Evolutionary conservation across 2,888 invertebrate genomes (phyloP), one percentile per base, ranked within the genome.

Genomic region (Ephialtes manifestator): DNA sequence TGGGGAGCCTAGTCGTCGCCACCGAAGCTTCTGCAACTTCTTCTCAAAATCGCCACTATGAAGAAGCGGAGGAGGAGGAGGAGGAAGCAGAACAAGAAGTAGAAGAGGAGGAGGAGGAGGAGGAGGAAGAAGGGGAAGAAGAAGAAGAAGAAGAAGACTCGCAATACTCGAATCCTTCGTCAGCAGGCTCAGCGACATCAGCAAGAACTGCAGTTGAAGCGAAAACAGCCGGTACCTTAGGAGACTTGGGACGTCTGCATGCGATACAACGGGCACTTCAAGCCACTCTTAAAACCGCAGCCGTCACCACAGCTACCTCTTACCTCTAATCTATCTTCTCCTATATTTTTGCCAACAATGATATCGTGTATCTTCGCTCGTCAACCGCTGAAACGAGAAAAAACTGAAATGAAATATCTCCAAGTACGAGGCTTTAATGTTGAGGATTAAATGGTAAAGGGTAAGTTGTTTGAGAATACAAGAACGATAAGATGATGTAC

Each of bases 211-310:
- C 74, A 83, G 79, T 78, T 65, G 84, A 81, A 72, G 46, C 81
- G 53, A 70, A 75, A 75, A 60, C 67, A 31, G 55, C 58, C 51
- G 75, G 55, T 67, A 80, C 89, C 76, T 88, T 89, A 67, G 91
- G 89, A 87, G 88, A 89, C 85, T 87, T 91, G 75, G 88, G 89
- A 87, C 89, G 89, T 81, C 85, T 91, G 72, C 90, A 89, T 78
- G 89, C 89, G 81, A 89, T 92, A 84, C 91, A 89, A 71, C 89
- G 88, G 75, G 88, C 89, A 70, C 88, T 92, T 72, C 87, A 88
- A 77, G 89, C 90, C 65, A 91, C 90, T 85, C 87, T 90, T 58
- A 87, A 89, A 75, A 88, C 89, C 84, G 77, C 86, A 46, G 60
- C 65, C 71, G 70, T 78, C 78, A 31, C 82, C 35, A 89, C 88